These are phyloP conservation scores for Eupsilia transversa DNA, from an alignment of 2,888 invertebrate genomes.

Conservation along the genomic window DNA sequence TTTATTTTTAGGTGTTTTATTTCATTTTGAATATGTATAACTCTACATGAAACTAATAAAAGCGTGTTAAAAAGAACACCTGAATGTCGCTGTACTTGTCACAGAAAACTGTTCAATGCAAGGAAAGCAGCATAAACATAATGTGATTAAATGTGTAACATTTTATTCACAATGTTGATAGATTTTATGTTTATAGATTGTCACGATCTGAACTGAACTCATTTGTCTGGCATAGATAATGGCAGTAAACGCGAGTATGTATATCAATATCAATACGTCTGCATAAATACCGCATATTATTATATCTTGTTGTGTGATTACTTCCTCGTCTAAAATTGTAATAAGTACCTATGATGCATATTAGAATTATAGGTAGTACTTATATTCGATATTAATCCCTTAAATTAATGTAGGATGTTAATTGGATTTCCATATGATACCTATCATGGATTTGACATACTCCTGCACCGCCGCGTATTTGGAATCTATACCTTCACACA, in stretches of 20 bases:
- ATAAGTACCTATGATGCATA: not conserved
- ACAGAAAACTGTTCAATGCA: not conserved
- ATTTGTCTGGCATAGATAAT: slow-evolving; percentile 47
- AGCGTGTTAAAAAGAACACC: too few species aligned
- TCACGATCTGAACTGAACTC: slow-evolving; percentile 55
- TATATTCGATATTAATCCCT: not conserved
- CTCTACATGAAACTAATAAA: too few species aligned
- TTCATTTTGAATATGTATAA: too few species aligned
- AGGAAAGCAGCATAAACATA: not conserved
- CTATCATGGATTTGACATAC: not conserved
- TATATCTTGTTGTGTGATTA: slow-evolving; percentile 16
- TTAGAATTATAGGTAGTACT: not conserved
- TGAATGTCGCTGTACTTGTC: too few species aligned
- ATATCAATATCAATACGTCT: slow-evolving; percentile 33
- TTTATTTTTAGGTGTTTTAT: too few species aligned
- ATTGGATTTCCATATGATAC: not conserved
- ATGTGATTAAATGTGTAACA: slow-evolving; percentile 12
- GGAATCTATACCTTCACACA: too few species aligned
- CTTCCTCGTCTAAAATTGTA: slow-evolving; percentile 43
- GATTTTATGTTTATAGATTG: slow-evolving; percentile 7
- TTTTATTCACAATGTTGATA: slow-evolving; percentile 20
- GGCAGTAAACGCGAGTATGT: slow-evolving; percentile 6
- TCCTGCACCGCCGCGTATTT: not conserved
- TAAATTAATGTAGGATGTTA: not conserved
- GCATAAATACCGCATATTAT: slow-evolving; percentile 19